Conservation (phyloP, 2,113 vertebrate genomes). For the Nycticebus coucang region DNA sequence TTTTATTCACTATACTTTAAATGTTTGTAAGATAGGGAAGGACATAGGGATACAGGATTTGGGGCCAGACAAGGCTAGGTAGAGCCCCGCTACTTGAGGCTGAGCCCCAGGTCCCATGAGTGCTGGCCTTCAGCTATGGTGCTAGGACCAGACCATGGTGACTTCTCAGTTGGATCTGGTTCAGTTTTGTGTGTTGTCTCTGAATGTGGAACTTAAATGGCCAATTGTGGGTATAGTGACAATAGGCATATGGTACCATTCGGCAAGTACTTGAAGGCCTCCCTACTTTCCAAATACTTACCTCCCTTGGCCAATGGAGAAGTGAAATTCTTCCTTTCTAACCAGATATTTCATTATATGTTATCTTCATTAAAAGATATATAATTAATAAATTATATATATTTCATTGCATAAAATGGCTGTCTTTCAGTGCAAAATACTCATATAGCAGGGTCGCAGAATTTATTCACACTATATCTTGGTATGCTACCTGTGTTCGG, state of each 20-base stretch:
- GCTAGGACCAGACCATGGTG: not conserved
- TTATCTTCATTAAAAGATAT: slow-evolving; percentile 1
- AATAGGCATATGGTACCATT: not conserved
- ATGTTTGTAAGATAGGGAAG: not conserved
- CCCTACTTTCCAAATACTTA: not conserved
- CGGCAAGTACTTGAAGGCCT: not conserved
- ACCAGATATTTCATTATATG: not conserved
- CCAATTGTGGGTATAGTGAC: not conserved
- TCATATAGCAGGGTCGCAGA: not conserved
- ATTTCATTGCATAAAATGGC: not conserved
- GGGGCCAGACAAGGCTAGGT: not conserved
- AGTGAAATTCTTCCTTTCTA: not conserved
- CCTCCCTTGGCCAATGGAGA: not conserved
- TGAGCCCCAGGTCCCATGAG: not conserved
- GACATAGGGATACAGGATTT: not conserved
- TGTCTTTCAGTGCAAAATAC: not conserved
- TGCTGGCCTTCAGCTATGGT: not conserved
- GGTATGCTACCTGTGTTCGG: not conserved
- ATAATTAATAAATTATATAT: not conserved
- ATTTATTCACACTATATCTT: not conserved
- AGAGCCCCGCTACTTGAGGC: not conserved
- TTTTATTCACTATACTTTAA: not conserved
- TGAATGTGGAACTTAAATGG: not conserved
- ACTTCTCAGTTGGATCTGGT: not conserved
- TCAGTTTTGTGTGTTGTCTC: not conserved